Percentiles rank a stretch among this genome's conserved stretches.
phyloP scores from a whole-genome alignment of 1,140 invertebrate genomes.

The Tetragonula clypearis region DNA sequence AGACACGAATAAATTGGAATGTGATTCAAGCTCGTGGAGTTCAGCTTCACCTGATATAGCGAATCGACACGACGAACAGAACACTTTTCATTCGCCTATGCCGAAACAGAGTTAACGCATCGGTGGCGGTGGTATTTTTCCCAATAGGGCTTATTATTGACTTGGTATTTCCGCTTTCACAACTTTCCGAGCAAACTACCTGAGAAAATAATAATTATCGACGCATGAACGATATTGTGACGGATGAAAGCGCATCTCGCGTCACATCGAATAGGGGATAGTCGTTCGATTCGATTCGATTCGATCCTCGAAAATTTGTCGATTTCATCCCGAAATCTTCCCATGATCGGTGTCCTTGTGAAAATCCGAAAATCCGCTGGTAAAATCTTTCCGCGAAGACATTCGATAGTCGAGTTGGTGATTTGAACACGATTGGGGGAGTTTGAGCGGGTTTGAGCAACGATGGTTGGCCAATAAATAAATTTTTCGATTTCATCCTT shows the following conservation, averaged over 20 bases:
- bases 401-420: background rate
- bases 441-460: background rate
- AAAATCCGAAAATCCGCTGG: too few relatives aligned
- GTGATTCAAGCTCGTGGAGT: too few relatives aligned
- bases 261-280: background rate
- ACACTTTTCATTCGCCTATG: background rate
- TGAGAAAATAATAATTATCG: background rate
- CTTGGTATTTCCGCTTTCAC: background rate
- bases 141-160: background rate
- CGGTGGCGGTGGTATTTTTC: background rate
- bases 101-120: background rate
- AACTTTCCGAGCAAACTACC: background rate
- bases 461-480: conserved; percentile 37
- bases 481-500: too few relatives aligned
- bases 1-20: too few relatives aligned
- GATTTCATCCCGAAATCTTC: background rate
- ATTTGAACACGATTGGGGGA: too few relatives aligned
- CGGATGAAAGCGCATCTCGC: background rate
- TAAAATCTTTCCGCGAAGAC: conserved; percentile 3
- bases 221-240: background rate
- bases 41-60: too few relatives aligned
- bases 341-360: too few relatives aligned
- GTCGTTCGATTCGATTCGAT: background rate
- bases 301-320: background rate
- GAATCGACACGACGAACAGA: background rate